These are phyloP conservation scores for Vulpes lagopus DNA, from an alignment of 2,113 vertebrate species.

Conservation along the genomic window DNA sequence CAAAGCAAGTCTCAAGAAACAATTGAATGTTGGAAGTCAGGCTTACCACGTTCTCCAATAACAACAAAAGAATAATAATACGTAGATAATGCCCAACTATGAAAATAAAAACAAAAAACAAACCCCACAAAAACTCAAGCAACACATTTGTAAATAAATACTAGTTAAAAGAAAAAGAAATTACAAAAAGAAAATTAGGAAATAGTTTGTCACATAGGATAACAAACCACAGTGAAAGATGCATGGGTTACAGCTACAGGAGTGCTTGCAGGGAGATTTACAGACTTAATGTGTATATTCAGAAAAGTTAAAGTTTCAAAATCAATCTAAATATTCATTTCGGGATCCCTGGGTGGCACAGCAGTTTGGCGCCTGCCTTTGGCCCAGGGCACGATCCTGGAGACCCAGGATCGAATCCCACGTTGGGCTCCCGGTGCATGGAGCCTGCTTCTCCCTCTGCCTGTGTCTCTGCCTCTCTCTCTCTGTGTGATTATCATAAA, in stretches of 20 bases:
- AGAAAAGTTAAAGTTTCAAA: not conserved
- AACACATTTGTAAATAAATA: not conserved
- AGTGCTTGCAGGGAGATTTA: no score
- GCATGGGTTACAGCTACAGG: rapidly evolving
- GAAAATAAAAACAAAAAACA: not conserved
- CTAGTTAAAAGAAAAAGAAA: not conserved
- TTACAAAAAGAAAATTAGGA: not conserved
- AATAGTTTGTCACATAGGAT: not conserved
- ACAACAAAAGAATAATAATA: not conserved
- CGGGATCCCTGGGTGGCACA: no score
- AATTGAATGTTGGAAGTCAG: not conserved
- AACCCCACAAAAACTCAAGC: not conserved
- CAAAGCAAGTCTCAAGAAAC: not conserved
- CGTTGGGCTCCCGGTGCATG: no score
- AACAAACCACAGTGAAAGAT: not conserved
- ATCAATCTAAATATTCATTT: not conserved
- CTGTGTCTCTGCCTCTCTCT: no score
- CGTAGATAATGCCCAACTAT: not conserved
- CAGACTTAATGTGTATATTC: no score
- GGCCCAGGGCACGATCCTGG: no score
- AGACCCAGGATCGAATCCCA: no score
- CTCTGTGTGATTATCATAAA: no score
- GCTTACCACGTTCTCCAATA: not conserved
- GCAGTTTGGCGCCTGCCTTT: no score
- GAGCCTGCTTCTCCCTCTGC: no score